Evolutionary conservation across 2,888 invertebrate genomes (phyloP), one percentile per base, ranked within the genome.

Genomic region (Cheilosia vulpina): DNA sequence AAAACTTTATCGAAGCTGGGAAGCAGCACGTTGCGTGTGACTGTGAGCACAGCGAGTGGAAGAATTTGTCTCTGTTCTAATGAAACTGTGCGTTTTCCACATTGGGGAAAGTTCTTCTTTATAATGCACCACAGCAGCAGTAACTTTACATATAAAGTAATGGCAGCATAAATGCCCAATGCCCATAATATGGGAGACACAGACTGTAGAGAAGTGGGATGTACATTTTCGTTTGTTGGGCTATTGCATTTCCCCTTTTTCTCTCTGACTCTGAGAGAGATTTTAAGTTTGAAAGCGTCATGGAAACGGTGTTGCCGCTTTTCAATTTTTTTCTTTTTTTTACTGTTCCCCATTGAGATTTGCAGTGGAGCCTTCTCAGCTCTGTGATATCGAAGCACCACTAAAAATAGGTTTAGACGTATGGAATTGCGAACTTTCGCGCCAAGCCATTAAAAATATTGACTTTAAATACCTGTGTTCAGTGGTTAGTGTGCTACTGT

Each of bases 21-120:
- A 80, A 9, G 31, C 31, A 84, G 55, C 80, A 84, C 75, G 84
- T 76, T 84, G 73, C 68, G 43, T 52, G 19, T 43, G 78, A 78
- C 55, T 65, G 75, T 38, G 38, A 38, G 13, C 13, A 31, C 9
- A 31, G 31, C 31, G 75, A 75, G 55, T 69, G 19, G 27, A 34
- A 52, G 43, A 31, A 31, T 21, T 65, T 62, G 69, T 55, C 68
- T 75, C 58, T 47, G 57, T 55, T 55, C 77, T 53, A 65, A 66
- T 52, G 63, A 69, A 63, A 63, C 66, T 68, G 47, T 78, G 63
- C 78, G 68, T 63, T 69, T 45, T 66, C 27, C 55, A 66, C 13
- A 63, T n/a, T 52, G 78, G 78, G 43, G 83, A 65, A 65, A 63
- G 11, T 13, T 52, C 17, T 57, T 24, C 43, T 63, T 68, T 76